Evolutionary conservation across 2,888 invertebrate species (phyloP).

Genomic region (Tupiocoris notatus): DNA sequence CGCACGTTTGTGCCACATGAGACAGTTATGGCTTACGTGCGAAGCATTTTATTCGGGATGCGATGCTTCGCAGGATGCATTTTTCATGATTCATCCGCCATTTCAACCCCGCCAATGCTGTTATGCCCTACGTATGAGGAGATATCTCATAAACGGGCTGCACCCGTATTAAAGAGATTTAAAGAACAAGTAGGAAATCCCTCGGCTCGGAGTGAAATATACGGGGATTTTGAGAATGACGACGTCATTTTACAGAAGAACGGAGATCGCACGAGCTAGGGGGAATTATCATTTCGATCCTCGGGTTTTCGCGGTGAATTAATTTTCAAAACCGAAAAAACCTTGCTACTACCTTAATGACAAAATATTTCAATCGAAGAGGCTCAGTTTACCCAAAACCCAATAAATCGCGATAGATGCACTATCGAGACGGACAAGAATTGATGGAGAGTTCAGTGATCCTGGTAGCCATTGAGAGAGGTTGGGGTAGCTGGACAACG

Average conservation of each 20-base stretch:
- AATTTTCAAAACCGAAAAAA: too few relatives aligned
- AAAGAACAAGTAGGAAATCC: neutral
- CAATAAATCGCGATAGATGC: too few relatives aligned
- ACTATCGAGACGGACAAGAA: slow-evolving; percentile 2
- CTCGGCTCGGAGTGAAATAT: neutral
- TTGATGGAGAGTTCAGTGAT: slow-evolving; percentile 39
- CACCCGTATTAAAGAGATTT: slow-evolving; percentile 31
- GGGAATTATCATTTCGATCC: too few relatives aligned
- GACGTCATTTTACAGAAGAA: too few relatives aligned
- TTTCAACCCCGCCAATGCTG: neutral
- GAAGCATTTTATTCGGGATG: slow-evolving; percentile 14
- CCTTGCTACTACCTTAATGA: too few relatives aligned
- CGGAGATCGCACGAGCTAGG: too few relatives aligned
- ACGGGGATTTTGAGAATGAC: too few relatives aligned
- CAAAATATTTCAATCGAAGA: too few relatives aligned
- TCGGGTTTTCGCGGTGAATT: too few relatives aligned
- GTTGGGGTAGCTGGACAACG: neutral
- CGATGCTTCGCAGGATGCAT: slow-evolving; percentile 26
- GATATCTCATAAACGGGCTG: slow-evolving; percentile 24
- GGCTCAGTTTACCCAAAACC: too few relatives aligned
- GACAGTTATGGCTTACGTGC: slow-evolving; percentile 41
- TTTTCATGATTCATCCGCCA: slow-evolving; percentile 35
- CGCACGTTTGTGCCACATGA: slow-evolving; percentile 37
- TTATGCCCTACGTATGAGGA: slow-evolving; percentile 6
- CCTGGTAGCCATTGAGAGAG: slow-evolving; percentile 31